Evolutionary conservation across 2,888 invertebrate genomes (phyloP).

Genomic region (Allygus modestus): DNA sequence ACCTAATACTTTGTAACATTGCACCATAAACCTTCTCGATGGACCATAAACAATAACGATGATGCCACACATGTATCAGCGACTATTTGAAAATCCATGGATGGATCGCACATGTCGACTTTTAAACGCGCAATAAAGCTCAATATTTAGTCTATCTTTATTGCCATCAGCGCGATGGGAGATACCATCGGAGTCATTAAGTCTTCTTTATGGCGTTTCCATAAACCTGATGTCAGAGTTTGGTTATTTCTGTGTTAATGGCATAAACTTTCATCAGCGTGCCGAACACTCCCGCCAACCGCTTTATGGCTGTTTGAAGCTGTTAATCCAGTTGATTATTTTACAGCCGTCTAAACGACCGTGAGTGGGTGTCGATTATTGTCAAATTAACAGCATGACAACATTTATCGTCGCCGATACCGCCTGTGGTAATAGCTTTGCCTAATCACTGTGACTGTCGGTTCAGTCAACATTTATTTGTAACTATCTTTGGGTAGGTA

Average conservation of each 20-base stretch:
- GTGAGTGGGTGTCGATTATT: slow-evolving; percentile 50
- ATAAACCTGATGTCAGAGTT: slow-evolving; percentile 59
- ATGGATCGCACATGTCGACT: not conserved
- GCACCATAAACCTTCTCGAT: no score
- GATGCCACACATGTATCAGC: not conserved
- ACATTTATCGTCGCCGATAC: no score
- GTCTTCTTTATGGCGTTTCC: slow-evolving; percentile 35
- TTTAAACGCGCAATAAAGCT: slow-evolving; percentile 40
- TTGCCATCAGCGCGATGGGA: slow-evolving; percentile 34
- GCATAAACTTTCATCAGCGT: slow-evolving; percentile 48
- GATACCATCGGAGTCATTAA: slow-evolving; percentile 32
- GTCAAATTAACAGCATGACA: slow-evolving; percentile 47
- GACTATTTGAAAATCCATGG: not conserved
- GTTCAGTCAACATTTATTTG: not conserved
- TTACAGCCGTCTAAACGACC: slow-evolving; percentile 48
- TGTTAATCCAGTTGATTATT: slow-evolving; percentile 56
- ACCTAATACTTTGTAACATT: no score
- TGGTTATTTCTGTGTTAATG: slow-evolving; percentile 35
- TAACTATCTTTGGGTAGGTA: no score
- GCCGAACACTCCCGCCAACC: not conserved
- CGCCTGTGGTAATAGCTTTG: not conserved
- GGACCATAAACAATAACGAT: not conserved
- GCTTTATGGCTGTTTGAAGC: slow-evolving; percentile 44
- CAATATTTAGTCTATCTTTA: slow-evolving; percentile 53
- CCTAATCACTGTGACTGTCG: not conserved